Evolutionary conservation across 2,113 vertebrate genomes (phyloP).

Genomic region (Onychorhynchus coronatus): DNA sequence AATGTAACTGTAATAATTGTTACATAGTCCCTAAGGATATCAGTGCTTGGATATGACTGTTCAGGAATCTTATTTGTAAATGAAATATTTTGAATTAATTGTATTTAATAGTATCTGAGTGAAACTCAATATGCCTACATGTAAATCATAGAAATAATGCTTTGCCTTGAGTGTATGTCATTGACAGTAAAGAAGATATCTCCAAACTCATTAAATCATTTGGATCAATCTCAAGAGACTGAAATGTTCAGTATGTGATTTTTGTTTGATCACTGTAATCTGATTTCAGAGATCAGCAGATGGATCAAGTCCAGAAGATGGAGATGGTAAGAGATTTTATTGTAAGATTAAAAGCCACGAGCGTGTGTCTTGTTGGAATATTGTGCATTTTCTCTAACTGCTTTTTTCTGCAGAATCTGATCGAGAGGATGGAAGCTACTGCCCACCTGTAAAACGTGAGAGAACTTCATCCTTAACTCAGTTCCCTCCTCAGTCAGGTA

Average conservation of each 20-base stretch:
- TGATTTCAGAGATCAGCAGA: constrained; percentile 90
- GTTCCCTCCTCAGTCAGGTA: constrained; percentile 94
- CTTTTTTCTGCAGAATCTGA: constrained; percentile 84
- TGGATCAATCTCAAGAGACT: neutral
- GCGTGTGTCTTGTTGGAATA: neutral
- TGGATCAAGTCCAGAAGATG: constrained; percentile 93
- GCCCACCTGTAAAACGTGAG: constrained; percentile 93
- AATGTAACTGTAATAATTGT: neutral
- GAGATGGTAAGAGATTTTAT: constrained; percentile 83
- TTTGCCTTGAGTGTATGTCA: neutral
- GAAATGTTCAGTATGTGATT: neutral
- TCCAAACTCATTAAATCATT: neutral
- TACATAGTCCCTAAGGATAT: neutral
- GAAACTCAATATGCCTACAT: neutral
- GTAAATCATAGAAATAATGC: neutral
- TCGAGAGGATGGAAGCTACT: constrained; percentile 90
- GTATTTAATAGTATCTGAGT: neutral
- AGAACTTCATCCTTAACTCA: constrained; percentile 91
- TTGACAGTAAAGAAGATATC: neutral
- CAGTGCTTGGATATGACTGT: neutral
- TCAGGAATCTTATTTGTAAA: neutral
- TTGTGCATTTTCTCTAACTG: neutral
- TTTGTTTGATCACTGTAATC: neutral
- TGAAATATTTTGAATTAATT: neutral
- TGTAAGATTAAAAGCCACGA: neutral